Evolutionary conservation across 2,888 invertebrate species (phyloP).

Genomic region (Limnephilus lunatus): DNA sequence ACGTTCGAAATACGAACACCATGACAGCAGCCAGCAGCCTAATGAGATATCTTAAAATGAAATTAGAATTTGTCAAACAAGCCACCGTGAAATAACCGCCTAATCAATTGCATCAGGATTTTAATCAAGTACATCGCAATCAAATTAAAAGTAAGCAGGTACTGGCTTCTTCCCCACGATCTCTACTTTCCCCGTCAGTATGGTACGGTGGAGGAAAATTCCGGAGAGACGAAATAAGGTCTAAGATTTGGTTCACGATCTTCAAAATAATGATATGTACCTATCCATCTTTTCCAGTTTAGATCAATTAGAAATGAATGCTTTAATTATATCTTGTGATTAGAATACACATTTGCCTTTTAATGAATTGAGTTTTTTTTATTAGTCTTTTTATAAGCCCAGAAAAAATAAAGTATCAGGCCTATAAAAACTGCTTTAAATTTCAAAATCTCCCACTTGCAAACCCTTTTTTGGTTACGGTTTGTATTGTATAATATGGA

Average conservation of each 20-base stretch:
- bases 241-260: too few relatives aligned
- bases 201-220: neutral
- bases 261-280: neutral
- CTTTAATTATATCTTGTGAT: too few relatives aligned
- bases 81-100: neutral
- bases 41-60: neutral
- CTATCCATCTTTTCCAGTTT: too few relatives aligned
- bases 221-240: neutral
- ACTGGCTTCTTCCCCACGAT: neutral
- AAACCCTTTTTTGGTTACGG: too few relatives aligned
- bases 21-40: neutral
- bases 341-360: too few relatives aligned
- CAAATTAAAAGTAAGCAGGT: neutral
- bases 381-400: too few relatives aligned
- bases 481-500: too few relatives aligned
- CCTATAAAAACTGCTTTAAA: too few relatives aligned
- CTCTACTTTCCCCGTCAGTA: neutral
- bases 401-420: too few relatives aligned
- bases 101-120: neutral
- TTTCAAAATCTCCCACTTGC: too few relatives aligned
- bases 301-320: too few relatives aligned
- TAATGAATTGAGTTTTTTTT: too few relatives aligned
- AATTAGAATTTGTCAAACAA: conserved; percentile 2
- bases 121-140: neutral
- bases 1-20: neutral